Percentiles rank a stretch among this genome's conserved stretches.
Conservation (phyloP, 1,140 invertebrate genomes). For the Telenomus remus region DNA sequence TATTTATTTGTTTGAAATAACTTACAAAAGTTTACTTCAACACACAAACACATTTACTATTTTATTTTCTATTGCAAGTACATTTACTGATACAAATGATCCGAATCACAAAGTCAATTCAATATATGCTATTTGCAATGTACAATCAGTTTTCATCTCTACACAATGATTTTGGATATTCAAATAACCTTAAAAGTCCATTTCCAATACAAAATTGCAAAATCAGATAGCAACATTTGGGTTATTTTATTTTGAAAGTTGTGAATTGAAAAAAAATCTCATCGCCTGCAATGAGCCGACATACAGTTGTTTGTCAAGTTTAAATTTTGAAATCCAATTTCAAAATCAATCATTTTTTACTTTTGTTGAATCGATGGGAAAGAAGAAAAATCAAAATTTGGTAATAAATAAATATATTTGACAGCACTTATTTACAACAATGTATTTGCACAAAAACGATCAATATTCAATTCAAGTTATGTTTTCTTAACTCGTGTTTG, state of each 20-base stretch:
- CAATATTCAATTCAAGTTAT: too few species aligned
- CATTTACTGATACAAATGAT: neutral
- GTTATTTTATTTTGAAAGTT: neutral
- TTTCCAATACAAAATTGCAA: neutral
- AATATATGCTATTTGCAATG: slow-evolving; percentile 34
- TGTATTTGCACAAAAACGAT: too few species aligned
- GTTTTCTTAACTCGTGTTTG: too few species aligned
- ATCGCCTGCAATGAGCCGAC: slow-evolving; percentile 28
- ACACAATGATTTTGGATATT: slow-evolving; percentile 16
- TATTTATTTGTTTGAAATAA: too few species aligned
- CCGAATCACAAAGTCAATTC: slow-evolving; percentile 11
- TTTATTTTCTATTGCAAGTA: neutral
- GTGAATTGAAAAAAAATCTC: slow-evolving; percentile 10
- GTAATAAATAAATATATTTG: too few species aligned
- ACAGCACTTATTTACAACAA: too few species aligned
- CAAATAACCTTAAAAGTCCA: neutral
- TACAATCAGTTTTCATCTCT: slow-evolving; percentile 18
- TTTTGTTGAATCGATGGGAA: too few species aligned
- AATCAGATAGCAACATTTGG: neutral
- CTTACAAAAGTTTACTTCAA: too few species aligned
- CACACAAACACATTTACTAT: slow-evolving; percentile 3
- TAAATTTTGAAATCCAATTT: slow-evolving; percentile 1
- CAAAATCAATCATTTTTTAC: slow-evolving; percentile 6
- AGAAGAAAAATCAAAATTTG: too few species aligned
- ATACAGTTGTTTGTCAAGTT: neutral